Conservation (phyloP, 2,113 vertebrate genomes). For the Oncorhynchus tshawytscha region DNA sequence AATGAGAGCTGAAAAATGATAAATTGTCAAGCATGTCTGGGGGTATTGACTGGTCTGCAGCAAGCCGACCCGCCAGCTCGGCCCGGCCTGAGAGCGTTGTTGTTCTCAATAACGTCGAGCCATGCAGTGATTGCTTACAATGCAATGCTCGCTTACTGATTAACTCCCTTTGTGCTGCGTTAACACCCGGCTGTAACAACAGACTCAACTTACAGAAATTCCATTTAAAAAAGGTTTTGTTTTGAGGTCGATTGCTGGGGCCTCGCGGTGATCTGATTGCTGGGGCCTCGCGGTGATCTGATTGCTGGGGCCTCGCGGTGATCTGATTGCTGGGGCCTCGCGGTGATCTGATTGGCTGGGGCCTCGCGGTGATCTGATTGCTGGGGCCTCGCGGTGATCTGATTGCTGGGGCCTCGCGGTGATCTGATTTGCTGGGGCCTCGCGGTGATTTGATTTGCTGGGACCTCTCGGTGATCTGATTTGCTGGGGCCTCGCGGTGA, state of each 20-base stretch:
- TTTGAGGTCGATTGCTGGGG: not conserved
- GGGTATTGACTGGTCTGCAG: slow-evolving; percentile 45
- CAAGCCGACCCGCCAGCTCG: slow-evolving; percentile 3
- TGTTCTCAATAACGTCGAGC: not conserved
- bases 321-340: too few species aligned
- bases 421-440: too few species aligned
- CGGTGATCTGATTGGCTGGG: too few species aligned
- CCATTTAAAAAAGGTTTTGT: not conserved
- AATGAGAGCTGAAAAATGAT: slow-evolving; percentile 54
- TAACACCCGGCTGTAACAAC: not conserved
- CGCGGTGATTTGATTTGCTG: too few species aligned
- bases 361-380: too few species aligned
- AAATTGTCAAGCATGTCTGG: slow-evolving; percentile 39
- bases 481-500: too few species aligned
- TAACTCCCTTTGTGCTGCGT: not conserved
- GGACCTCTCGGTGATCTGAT: too few species aligned
- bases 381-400: too few species aligned
- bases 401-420: too few species aligned
- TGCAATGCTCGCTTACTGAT: not conserved
- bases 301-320: not conserved
- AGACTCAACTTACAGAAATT: not conserved
- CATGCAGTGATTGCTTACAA: slow-evolving; percentile 4
- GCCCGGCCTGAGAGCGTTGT: slow-evolving; percentile 14
- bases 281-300: too few species aligned
- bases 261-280: too few species aligned